Evolutionary conservation across 1,140 invertebrate genomes (phyloP).

Genomic region (Frieseomelitta varia): DNA sequence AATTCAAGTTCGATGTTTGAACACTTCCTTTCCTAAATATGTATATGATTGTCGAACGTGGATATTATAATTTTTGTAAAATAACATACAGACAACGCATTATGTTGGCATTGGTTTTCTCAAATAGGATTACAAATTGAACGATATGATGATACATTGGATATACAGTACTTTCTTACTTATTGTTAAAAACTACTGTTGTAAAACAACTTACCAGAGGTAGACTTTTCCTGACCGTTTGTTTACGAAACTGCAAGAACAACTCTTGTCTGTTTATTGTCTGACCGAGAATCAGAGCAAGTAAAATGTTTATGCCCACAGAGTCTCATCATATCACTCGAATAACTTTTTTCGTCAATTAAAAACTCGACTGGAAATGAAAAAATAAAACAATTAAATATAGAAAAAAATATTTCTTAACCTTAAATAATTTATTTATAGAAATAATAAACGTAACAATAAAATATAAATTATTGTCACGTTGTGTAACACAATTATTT

Average conservation of each 20-base stretch:
- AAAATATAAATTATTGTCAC: not conserved
- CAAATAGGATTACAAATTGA: not conserved
- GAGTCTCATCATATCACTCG: not conserved
- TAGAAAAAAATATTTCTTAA: not conserved
- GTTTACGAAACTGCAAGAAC: not conserved
- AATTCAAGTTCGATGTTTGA: not conserved
- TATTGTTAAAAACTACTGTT: not conserved
- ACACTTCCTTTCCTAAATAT: not conserved
- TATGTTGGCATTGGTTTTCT: not conserved
- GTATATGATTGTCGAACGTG: too few relatives aligned
- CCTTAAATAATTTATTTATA: not conserved
- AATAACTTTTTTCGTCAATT: slow-evolving; percentile 17
- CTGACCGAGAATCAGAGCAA: not conserved
- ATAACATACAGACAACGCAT: not conserved
- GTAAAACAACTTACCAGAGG: too few relatives aligned
- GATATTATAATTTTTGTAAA: not conserved
- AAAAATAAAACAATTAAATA: not conserved
- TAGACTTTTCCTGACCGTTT: not conserved
- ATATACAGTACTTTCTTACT: not conserved
- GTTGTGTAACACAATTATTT: not conserved
- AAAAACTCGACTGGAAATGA: not conserved
- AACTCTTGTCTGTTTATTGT: not conserved
- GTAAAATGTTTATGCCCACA: slow-evolving; percentile 8
- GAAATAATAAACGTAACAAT: not conserved
- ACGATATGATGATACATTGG: not conserved